Base-by-base conservation (phyloP, 1,140 invertebrate genomes). In the Neuroterus valhalla region DNA sequence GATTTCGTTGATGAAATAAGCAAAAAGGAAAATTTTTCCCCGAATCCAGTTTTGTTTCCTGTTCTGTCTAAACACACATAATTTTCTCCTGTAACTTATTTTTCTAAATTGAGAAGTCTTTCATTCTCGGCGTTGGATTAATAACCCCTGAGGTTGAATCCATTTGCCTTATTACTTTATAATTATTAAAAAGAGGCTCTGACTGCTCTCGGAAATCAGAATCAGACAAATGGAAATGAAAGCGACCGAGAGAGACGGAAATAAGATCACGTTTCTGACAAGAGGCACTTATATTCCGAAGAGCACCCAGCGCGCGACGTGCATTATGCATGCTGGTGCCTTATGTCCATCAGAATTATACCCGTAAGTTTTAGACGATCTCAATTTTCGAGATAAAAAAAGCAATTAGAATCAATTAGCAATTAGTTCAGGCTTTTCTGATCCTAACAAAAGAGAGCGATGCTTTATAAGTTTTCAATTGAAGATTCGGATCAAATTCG, bases 261-360 rank as follows among this genome's bases (percentile, higher is more conserved):
- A 66, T 19, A 52, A 71, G 77, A 50, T 66, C 70, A 79, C 73
- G 73, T 77, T 81, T 74, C 72, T 43, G 55, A 70, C 62, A 68
- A 75, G 71, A 76, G 75, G 76, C 76, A 82, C 82, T 84, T 84
- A 84, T 82, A 84, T 84, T 84, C 79, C 69, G 71, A 76, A 76
- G 72, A 78, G 74, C 80, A 83, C 78, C 80, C 72, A 76, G 82
- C 72, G 82, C 78, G 76, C 14, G 26, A 48, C 77, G 82, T 84
- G 82, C 82, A 84, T 84, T 84, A 84, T 84, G 82, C 82, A 84
- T 84, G 82, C 79, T 79, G 81, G 70, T 81, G 82, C 79, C 83
- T 83, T 83, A 81, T 78, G 81, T 77, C 75, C 81, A 76, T 83
- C 79, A 79, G 72, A 81, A 83, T 82, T 76, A 66, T 81, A 69